A percentile compares a stretch with the other conserved stretches of the same genome.
Conservation (phyloP, 2,888 invertebrate species). For the Hirtodrosophila duncani region DNA sequence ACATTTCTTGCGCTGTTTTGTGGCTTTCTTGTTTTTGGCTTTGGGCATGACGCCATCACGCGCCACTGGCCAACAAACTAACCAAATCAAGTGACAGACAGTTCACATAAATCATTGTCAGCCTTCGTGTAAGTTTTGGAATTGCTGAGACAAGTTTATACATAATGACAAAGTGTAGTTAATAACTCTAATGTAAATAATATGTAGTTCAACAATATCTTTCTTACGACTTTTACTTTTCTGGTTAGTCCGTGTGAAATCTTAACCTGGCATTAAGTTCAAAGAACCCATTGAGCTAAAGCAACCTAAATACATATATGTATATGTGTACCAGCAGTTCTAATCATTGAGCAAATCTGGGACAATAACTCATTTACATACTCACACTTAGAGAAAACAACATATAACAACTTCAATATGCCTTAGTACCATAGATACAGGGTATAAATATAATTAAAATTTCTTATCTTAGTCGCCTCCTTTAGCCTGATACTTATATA, state of each 20-base stretch:
- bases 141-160: neutral
- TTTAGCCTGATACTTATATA: no score
- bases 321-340: slow-evolving; percentile 16
- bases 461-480: no score
- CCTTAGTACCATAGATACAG: no score
- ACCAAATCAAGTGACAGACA: slow-evolving; percentile 42
- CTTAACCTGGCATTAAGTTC: slow-evolving; percentile 35
- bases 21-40: slow-evolving; percentile 9
- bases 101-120: slow-evolving; percentile 54
- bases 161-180: slow-evolving; percentile 3
- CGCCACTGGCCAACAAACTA: slow-evolving; percentile 22
- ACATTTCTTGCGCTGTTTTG: neutral
- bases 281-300: slow-evolving; percentile 34
- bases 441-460: no score
- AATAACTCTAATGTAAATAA: slow-evolving; percentile 27
- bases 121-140: slow-evolving; percentile 14
- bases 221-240: slow-evolving; percentile 22
- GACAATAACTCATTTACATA: slow-evolving; percentile 48
- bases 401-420: no score
- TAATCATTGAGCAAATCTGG: slow-evolving; percentile 22
- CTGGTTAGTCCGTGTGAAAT: no score
- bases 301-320: no score
- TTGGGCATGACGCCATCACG: slow-evolving; percentile 57
- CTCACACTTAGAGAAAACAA: neutral
- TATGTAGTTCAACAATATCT: slow-evolving; percentile 26